phyloP scores from a whole-genome alignment of 2,797 vertebrate species.

The Accipiter badius region DNA sequence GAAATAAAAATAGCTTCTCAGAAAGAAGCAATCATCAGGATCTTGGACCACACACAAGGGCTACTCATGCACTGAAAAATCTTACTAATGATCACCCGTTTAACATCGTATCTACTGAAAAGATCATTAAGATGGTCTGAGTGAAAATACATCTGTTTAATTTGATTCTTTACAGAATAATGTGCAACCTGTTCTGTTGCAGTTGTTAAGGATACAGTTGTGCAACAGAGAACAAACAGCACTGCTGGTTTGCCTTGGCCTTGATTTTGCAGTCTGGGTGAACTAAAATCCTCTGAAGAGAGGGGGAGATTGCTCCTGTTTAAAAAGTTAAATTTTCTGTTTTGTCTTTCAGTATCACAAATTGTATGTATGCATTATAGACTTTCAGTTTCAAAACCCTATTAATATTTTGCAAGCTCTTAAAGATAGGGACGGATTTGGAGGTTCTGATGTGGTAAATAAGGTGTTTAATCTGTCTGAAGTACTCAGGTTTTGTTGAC shows the following conservation, averaged over 20 bases:
- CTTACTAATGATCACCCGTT: background rate
- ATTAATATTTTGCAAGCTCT: background rate
- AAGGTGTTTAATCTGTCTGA: background rate
- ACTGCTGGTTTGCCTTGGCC: background rate
- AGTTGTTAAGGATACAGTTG: background rate
- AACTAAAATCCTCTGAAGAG: background rate
- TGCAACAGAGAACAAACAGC: background rate
- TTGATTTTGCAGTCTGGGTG: background rate
- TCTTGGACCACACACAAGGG: background rate
- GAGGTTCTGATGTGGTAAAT: background rate
- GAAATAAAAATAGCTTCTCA: background rate
- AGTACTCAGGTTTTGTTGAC: background rate
- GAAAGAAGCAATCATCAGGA: background rate
- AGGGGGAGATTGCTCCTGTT: background rate
- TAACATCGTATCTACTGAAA: background rate
- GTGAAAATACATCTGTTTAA: background rate
- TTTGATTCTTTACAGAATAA: background rate
- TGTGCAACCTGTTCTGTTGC: background rate
- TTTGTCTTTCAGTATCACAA: background rate
- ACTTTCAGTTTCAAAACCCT: background rate
- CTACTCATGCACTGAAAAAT: background rate
- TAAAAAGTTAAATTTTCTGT: background rate
- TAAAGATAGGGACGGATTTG: background rate
- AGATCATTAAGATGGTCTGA: background rate
- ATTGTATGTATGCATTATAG: background rate